phyloP scores from a whole-genome alignment of 2,797 vertebrate genomes.

The Rhinoraja longicauda region DNA sequence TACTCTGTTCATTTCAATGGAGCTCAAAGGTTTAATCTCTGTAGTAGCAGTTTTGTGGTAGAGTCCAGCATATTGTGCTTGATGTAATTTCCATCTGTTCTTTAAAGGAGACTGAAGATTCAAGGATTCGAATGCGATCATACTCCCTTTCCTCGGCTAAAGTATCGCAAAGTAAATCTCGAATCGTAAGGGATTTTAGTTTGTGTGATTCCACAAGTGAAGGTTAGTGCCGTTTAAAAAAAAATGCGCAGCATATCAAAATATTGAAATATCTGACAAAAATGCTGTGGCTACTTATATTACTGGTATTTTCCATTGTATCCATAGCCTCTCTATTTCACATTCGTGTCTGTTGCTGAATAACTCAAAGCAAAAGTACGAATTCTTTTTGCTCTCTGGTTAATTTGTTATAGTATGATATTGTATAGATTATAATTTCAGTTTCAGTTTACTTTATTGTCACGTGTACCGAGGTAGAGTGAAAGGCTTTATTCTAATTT shows the following conservation, averaged over 20 bases:
- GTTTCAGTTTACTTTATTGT: no score
- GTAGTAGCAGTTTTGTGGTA: background rate
- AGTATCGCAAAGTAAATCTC: conserved; percentile 62
- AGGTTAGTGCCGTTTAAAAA: conserved; percentile 51
- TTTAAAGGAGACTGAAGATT: conserved; percentile 60
- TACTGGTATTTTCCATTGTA: background rate
- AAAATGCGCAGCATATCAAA: background rate
- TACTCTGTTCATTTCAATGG: background rate
- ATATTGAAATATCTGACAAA: background rate
- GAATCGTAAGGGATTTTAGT: conserved; percentile 57
- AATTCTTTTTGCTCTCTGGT: background rate
- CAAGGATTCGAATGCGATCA: conserved; percentile 77
- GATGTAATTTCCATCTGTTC: background rate
- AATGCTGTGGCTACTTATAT: background rate
- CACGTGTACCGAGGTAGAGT: no score
- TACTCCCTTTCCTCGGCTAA: conserved; percentile 90
- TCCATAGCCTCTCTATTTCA: background rate
- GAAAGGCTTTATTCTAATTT: background rate
- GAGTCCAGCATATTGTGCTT: background rate
- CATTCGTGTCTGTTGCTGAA: background rate
- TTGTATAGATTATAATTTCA: background rate
- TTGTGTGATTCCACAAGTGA: conserved; percentile 43
- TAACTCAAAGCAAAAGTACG: background rate
- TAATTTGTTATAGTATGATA: background rate
- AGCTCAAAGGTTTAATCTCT: background rate